Conservation (phyloP, 1,140 invertebrate species). For the Apolygus lucorum region DNA sequence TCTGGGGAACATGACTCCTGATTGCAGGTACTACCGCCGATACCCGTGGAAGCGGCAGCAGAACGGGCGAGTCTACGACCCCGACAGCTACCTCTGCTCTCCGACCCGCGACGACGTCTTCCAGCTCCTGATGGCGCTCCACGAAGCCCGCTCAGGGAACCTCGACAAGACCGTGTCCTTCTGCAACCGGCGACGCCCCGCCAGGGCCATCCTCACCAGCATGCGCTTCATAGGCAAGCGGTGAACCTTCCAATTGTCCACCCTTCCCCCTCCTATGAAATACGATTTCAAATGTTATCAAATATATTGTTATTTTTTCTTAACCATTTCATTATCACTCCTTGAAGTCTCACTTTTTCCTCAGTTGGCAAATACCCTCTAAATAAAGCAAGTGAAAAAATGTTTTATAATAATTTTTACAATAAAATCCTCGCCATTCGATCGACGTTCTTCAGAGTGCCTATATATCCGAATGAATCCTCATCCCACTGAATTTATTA, state of each 20-base stretch:
- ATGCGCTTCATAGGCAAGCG: slow-evolving; percentile 49
- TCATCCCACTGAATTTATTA: no score
- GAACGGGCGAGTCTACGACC: slow-evolving; percentile 45
- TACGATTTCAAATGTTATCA: neutral
- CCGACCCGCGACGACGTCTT: slow-evolving; percentile 50
- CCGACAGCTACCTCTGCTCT: slow-evolving; percentile 48
- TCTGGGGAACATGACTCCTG: slow-evolving; percentile 3
- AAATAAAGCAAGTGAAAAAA: slow-evolving; percentile 5
- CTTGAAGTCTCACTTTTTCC: neutral
- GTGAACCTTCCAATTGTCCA: neutral
- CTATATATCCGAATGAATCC: no score
- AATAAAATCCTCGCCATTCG: slow-evolving; percentile 12
- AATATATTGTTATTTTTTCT: neutral
- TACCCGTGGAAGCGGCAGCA: slow-evolving; percentile 54
- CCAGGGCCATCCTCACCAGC: slow-evolving; percentile 50
- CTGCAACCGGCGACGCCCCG: slow-evolving; percentile 50
- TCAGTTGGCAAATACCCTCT: neutral
- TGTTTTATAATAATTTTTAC: slow-evolving; percentile 6
- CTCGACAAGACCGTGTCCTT: slow-evolving; percentile 47
- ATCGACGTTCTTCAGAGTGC: neutral
- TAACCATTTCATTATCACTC: neutral
- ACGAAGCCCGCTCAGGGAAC: slow-evolving; percentile 48
- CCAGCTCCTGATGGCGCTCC: slow-evolving; percentile 48
- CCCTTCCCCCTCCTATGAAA: neutral
- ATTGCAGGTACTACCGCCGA: slow-evolving; percentile 45